phyloP scores from a whole-genome alignment of 2,113 vertebrate species.

The Leptodactylus fuscus region DNA sequence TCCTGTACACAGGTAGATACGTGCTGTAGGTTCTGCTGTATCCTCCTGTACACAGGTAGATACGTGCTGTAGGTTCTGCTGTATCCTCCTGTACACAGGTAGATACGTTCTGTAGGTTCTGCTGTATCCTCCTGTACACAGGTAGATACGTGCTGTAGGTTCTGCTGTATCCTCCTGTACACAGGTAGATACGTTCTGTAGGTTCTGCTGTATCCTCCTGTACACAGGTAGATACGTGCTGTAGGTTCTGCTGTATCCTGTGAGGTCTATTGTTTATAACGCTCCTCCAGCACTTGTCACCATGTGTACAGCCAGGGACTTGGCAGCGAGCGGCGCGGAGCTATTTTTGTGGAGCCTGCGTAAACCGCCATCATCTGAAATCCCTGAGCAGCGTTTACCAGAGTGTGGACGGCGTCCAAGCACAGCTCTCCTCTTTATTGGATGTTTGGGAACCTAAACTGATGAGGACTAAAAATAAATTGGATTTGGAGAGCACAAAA shows the following conservation, averaged over 20 bases:
- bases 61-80: neutral
- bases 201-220: too few relatives aligned
- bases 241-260: neutral
- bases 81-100: neutral
- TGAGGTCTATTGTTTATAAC: neutral
- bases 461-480: slow-evolving; percentile 34
- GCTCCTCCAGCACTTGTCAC: neutral
- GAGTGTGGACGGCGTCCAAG: neutral
- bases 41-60: neutral
- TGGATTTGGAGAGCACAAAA: neutral
- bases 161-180: too few relatives aligned
- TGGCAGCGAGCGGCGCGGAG: neutral
- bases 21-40: neutral
- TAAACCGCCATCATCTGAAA: neutral
- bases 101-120: neutral
- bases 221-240: neutral
- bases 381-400: neutral
- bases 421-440: slow-evolving; percentile 17
- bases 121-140: too few relatives aligned
- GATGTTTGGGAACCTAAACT: slow-evolving; percentile 27
- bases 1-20: neutral
- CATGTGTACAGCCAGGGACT: neutral
- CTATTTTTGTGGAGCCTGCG: slow-evolving; percentile 13
- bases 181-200: neutral
- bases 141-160: neutral